Base-by-base conservation (phyloP, 53 echinoderm and acorn worm species). In the Echinometra lucunter region DNA sequence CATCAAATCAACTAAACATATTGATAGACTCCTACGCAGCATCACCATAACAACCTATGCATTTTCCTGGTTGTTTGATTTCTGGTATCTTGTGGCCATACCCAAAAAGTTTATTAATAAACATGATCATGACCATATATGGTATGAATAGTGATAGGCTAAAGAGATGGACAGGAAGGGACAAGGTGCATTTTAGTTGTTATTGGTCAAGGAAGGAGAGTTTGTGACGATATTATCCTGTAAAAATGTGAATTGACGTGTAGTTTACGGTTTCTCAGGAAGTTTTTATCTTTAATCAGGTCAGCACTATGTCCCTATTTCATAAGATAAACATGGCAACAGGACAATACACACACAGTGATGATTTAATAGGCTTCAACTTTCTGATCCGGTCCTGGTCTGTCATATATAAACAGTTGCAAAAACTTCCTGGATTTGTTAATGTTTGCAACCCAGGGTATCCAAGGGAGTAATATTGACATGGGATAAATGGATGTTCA, bases 41-140 rank as follows among this genome's bases (percentile, higher is more conserved):
- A 85, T 85, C 49, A 85, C 85, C 85, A 85, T 85, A 85, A 30
- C 45, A 85, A 85, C 85, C n/a, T 11, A 28, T 10, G 30, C n/a
- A 6, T 18, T 85, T 85, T 12, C 49, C 42, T 47, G 6, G 38
- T 27, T 42, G 8, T 81, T 45, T 85, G n/a, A 6, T 81, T 81
- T 10, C 28, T 49, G 47, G 30, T 85, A 49, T 49, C 9, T 28
- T 49, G 85, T 49, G 85, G 85, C 49, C 49, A 85, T 49, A n/a
- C 28, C 23, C 16, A 49, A 19, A 47, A 53, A 85, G 27, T 85
- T n/a, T 12, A 28, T n/a, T n/a, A 85, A 85, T 85, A 27, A 78
- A 78, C 30, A 37, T 49, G n/a, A 11, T 21, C 12, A 49, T 13
- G n/a, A 11, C 47, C 53, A 49, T 85, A 30, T 53, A n/a, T 11